phyloP scores from a whole-genome alignment of 2,113 vertebrate species.

The Dasypus novemcinctus region DNA sequence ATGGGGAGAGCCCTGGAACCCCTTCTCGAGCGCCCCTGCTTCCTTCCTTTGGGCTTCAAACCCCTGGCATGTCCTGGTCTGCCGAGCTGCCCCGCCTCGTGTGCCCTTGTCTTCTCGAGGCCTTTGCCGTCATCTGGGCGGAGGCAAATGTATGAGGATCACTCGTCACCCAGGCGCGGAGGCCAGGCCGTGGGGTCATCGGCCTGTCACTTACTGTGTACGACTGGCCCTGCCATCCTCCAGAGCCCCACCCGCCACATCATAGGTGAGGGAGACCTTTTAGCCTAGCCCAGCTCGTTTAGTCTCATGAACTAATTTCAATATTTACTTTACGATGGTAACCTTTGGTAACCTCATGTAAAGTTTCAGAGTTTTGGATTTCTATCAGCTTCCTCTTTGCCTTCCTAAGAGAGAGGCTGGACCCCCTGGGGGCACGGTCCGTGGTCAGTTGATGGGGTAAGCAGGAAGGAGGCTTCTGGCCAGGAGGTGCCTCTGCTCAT shows the following conservation, averaged over 20 bases:
- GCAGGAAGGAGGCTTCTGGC: fast-evolving
- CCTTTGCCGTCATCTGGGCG: fast-evolving
- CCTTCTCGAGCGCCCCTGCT: fast-evolving
- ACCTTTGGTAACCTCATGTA: fast-evolving
- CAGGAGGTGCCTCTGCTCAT: not conserved
- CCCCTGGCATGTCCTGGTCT: fast-evolving
- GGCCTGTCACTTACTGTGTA: too few relatives aligned
- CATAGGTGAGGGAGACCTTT: not conserved
- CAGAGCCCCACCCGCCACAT: fast-evolving
- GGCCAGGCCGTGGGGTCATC: fast-evolving
- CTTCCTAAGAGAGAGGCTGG: not conserved
- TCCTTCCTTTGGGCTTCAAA: too few relatives aligned
- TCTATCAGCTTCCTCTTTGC: not conserved
- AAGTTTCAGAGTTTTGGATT: not conserved
- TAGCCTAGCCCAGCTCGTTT: too few relatives aligned
- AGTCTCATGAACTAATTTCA: not conserved
- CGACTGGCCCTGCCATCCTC: fast-evolving
- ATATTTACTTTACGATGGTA: not conserved
- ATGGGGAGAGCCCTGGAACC: fast-evolving
- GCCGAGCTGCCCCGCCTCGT: fast-evolving
- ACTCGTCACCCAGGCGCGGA: fast-evolving
- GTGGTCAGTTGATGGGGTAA: not conserved
- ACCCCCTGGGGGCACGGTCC: not conserved
- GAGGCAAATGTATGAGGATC: fast-evolving
- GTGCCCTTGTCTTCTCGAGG: too few relatives aligned